Conservation (phyloP, 2,888 invertebrate genomes). For the Tortricodes alternella region DNA sequence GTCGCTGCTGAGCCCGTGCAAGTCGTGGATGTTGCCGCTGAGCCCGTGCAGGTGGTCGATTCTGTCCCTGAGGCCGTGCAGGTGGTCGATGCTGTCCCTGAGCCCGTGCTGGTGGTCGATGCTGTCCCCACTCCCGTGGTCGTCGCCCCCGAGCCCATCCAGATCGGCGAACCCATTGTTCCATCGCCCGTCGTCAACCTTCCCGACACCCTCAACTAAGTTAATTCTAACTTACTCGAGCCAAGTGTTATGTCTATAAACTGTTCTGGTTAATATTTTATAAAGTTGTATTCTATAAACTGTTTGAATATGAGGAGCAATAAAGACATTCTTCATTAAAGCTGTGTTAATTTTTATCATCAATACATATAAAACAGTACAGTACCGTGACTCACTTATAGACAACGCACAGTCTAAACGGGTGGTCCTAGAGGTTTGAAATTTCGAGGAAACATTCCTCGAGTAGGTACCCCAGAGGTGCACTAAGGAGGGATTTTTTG, state of each 20-base stretch:
- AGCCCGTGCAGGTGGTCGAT: constrained; percentile 46
- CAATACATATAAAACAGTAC: no score
- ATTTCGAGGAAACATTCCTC: no score
- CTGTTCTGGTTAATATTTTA: constrained; percentile 9
- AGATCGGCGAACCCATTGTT: constrained; percentile 19
- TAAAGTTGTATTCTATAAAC: constrained; percentile 25
- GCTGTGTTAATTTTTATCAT: not conserved
- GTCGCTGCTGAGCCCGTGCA: constrained; percentile 31
- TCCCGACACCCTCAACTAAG: constrained; percentile 52
- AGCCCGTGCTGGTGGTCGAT: constrained; percentile 32
- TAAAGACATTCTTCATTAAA: constrained; percentile 16
- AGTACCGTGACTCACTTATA: no score
- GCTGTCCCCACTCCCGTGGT: constrained; percentile 31
- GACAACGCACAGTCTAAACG: no score
- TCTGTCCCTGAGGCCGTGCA: constrained; percentile 21
- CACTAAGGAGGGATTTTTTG: no score
- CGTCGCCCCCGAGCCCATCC: constrained; percentile 26
- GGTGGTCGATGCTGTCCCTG: no score
- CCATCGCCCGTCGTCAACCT: constrained; percentile 41
- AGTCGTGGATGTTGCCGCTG: constrained; percentile 46
- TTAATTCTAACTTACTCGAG: constrained; percentile 1
- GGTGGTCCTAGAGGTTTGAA: no score
- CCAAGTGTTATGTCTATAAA: constrained; percentile 24
- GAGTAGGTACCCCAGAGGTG: no score
- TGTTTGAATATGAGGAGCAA: constrained; percentile 31